These are phyloP conservation scores for Chrysolina oricalcia DNA, from an alignment of 2,888 invertebrate species.

Conservation along the genomic window DNA sequence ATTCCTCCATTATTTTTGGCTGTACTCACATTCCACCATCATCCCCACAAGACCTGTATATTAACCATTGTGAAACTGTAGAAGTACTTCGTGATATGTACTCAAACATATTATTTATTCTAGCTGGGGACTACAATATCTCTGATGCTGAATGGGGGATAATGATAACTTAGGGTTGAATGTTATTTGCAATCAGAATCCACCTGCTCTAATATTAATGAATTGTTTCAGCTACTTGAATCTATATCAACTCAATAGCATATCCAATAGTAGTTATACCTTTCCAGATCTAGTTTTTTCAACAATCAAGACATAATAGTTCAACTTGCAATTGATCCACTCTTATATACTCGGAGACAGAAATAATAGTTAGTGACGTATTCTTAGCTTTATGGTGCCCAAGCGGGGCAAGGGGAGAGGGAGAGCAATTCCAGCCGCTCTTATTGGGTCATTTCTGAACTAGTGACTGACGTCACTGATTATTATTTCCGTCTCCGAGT, in stretches of 20 bases:
- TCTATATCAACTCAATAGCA: conserved; percentile 19
- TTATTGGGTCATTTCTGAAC: no score
- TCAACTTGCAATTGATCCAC: conserved; percentile 14
- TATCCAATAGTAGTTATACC: conserved; percentile 22
- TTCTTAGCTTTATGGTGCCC: no score
- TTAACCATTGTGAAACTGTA: conserved; percentile 27
- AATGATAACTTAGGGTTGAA: conserved; percentile 21
- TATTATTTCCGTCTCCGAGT: no score
- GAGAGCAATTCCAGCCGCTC: no score
- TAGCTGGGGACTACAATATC: conserved; percentile 24
- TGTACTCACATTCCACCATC: conserved; percentile 27
- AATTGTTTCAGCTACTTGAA: conserved; percentile 22
- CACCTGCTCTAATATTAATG: conserved; percentile 24
- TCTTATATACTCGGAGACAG: conserved; percentile 5
- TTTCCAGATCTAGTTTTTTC: conserved; percentile 17
- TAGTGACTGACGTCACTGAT: no score
- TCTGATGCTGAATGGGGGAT: conserved; percentile 26
- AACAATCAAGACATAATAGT: conserved; percentile 14
- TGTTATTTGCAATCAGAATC: conserved; percentile 11
- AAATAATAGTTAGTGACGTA: no score
- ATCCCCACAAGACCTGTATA: conserved; percentile 20
- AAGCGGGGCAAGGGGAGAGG: no score
- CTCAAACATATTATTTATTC: conserved; percentile 15
- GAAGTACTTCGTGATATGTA: conserved; percentile 12
- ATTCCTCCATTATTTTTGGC: conserved; percentile 25